Base-by-base conservation (phyloP, 2,888 invertebrate genomes). In the Unio delphinus region DNA sequence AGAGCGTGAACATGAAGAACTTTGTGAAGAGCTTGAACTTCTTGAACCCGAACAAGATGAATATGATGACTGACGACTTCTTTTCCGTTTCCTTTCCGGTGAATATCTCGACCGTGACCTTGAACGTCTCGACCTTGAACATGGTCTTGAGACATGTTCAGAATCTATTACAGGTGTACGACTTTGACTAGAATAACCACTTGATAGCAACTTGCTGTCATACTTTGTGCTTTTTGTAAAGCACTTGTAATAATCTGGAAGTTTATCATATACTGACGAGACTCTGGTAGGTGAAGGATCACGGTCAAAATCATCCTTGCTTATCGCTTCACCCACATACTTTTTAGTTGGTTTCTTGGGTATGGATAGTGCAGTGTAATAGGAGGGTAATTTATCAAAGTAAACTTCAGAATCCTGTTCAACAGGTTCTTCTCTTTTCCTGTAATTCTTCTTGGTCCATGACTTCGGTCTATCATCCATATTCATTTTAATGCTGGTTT, bases 191-290 rank as follows among this genome's bases (percentile, higher is more conserved):
- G 80, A 80, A 68, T 81, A 81, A 26, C 81, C 81, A 75, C 79
- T 79, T 54, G 18, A 55, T 5, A 26, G 26, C 30, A 45, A 55
- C n/a, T 63, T 61, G 34, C 61, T 74, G 66, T 87, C 87, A 65
- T 88, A 88, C 60, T 83, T 84, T 6, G 86, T 86, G 76, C 88
- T 88, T 75, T 89, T 89, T 28, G 88, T 87, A 75, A 88, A 89
- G 73, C 86, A 86, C 69, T 83, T 85, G 72, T 84, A 81, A 75
- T 88, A 88, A 30, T 85, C 84, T 4, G 89, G 89, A 54, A 89
- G 72, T 77, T 88, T 88, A 72, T 80, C 80, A 66, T 80, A 84
- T 4, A 78, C 65, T 17, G 78, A 72, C 0, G 72, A 64, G 34
- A 79, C 77, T 23, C 74, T 64, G 20, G 66, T 56, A 3, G 87